A percentile compares a stretch with the other conserved stretches of the same genome.
phyloP scores from a whole-genome alignment of 2,888 invertebrate genomes.

The Erynnis tages region DNA sequence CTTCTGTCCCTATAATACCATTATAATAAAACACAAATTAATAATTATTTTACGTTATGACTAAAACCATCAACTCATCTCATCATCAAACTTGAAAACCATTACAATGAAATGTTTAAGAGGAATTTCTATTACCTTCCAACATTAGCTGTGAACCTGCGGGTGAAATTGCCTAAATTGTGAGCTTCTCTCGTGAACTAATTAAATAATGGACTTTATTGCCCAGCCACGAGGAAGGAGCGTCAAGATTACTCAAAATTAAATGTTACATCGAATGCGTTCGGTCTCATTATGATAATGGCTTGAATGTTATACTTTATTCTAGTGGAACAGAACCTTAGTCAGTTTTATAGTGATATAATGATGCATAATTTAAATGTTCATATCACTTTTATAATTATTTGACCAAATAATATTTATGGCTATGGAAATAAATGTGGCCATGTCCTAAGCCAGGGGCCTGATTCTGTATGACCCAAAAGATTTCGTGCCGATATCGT shows the following conservation, averaged over 20 bases:
- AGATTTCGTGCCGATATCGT: too few relatives aligned
- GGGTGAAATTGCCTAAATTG: constrained; percentile 2
- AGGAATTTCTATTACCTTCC: neutral
- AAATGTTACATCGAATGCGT: constrained; percentile 1
- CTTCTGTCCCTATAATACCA: too few relatives aligned
- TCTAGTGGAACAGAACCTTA: too few relatives aligned
- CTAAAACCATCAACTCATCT: neutral
- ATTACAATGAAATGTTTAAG: neutral
- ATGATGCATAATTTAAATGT: too few relatives aligned
- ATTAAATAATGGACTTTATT: constrained; percentile 12
- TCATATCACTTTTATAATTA: too few relatives aligned
- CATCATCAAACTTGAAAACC: neutral
- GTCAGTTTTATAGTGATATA: too few relatives aligned
- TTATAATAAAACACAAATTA: too few relatives aligned
- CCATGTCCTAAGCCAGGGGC: too few relatives aligned
- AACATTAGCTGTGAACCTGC: neutral
- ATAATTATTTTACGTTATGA: too few relatives aligned
- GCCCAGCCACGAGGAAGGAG: constrained; percentile 7
- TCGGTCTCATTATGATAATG: neutral
- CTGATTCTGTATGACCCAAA: too few relatives aligned
- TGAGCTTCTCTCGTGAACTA: neutral
- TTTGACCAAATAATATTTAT: too few relatives aligned
- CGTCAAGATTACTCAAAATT: constrained; percentile 9
- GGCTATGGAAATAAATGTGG: too few relatives aligned
- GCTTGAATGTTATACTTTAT: constrained; percentile 1